Evolutionary conservation across 2,888 invertebrate genomes (phyloP), one percentile per base, ranked within the genome.

Genomic region (Ennomos quercinarius): DNA sequence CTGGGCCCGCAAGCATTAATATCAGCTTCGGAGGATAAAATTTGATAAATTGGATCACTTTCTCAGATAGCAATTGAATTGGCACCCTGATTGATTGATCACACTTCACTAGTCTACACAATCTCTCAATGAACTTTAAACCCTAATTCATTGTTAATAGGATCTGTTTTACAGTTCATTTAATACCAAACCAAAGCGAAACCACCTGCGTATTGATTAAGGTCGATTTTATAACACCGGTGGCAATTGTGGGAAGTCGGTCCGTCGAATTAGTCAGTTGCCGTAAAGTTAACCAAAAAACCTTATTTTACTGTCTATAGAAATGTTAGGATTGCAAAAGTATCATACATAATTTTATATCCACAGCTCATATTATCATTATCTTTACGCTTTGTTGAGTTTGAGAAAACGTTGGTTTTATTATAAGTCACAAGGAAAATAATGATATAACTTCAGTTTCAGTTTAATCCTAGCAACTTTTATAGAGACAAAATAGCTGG

Each of bases 11-110:
- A 50, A 57, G 53, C 57, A 74, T 72, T 67, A 70, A 76, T 72
- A 71, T 68, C 64, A 71, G 71, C 57, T 72, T 64, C 63, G 52
- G 56, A 47, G 68, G 69, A 77, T 76, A 76, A 76, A 80, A 75
- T 78, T 76, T 80, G 80, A 81, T 80, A 79, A 81, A 82, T 81
- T 77, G 73, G 67, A 76, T 76, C 76, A 76, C 72, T 77, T 76
- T 73, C 73, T 73, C 72, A 71, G 72, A 74, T 71, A 70, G 64
- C 76, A 71, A 77, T 80, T 74, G 72, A 74, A 76, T 68, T 65
- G 68, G 64, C 57, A 66, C 64, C 71, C 71, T 55, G 57, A 68
- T 72, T 81, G 81, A 81, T 81, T 71, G 77, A 82, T 81, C 72
- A 64, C 67, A 47, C 58, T 56, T 52, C n/a, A 55, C 57, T 65